phyloP scores from a whole-genome alignment of 2,888 invertebrate species.

The Hemicrepidius hirtus region DNA sequence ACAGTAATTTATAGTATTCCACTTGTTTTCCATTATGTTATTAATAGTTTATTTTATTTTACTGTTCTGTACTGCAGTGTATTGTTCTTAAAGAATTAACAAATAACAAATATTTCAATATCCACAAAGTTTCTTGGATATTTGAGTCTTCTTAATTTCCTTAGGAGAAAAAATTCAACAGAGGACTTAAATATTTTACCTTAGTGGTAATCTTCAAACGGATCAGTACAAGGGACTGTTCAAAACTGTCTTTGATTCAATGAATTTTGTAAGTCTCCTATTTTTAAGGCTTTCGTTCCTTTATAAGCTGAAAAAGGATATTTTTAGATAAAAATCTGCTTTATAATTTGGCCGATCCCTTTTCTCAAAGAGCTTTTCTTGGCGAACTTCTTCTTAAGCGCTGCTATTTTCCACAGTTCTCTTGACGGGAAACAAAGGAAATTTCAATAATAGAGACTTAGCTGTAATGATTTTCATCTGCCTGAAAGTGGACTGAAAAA shows the following conservation, averaged over 20 bases:
- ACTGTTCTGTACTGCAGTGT: too few species aligned
- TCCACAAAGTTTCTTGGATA: background rate
- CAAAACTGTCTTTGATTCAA: background rate
- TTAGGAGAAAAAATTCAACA: background rate
- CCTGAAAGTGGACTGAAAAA: slow-evolving; percentile 9
- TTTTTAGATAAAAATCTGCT: slow-evolving; percentile 24
- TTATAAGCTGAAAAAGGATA: slow-evolving; percentile 12
- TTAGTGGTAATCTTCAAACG: slow-evolving; percentile 14
- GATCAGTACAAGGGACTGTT: slow-evolving; percentile 11
- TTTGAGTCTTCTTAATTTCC: background rate
- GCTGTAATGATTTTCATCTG: slow-evolving; percentile 20
- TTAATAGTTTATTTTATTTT: too few species aligned
- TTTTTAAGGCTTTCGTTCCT: slow-evolving; percentile 6
- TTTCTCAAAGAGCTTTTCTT: slow-evolving; percentile 18
- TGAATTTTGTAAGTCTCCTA: background rate
- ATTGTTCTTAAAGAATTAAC: too few species aligned
- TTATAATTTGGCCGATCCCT: slow-evolving; percentile 12
- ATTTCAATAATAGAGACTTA: slow-evolving; percentile 11
- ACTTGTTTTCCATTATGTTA: too few species aligned
- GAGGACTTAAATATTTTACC: background rate
- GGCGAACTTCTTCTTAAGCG: slow-evolving; percentile 24
- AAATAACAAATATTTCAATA: background rate
- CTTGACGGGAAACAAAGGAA: slow-evolving; percentile 10
- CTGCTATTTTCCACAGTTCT: background rate
- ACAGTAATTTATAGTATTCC: too few species aligned